These are phyloP conservation scores for Phoxinus dragarum DNA, from an alignment of 2,797 vertebrate genomes.

Conservation along the genomic window DNA sequence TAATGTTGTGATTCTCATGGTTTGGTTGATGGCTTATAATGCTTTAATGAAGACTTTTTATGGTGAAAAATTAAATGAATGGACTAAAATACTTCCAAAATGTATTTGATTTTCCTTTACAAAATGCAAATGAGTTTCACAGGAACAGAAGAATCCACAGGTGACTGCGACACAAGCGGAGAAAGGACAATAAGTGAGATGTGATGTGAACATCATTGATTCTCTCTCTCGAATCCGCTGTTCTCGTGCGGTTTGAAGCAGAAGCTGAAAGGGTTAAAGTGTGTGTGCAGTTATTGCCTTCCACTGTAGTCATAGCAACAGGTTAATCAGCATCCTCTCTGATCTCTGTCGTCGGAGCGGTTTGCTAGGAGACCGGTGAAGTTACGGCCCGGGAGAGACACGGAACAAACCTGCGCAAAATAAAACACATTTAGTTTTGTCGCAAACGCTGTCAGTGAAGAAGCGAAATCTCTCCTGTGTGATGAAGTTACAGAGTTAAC, in stretches of 20 bases:
- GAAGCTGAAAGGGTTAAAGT: slow-evolving; percentile 74
- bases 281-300: slow-evolving; percentile 75
- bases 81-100: too few species aligned
- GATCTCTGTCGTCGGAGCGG: slow-evolving; percentile 76
- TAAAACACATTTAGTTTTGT: slow-evolving; percentile 56
- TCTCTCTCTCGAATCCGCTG: neutral
- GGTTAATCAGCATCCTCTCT: slow-evolving; percentile 84
- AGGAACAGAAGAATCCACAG: neutral
- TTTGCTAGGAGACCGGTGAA: slow-evolving; percentile 83
- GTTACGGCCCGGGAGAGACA: slow-evolving; percentile 69
- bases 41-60: too few species aligned
- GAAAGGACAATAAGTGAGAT: neutral
- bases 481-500: neutral
- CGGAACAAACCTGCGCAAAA: slow-evolving; percentile 69
- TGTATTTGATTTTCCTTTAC: neutral
- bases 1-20: neutral
- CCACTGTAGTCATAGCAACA: slow-evolving; percentile 85
- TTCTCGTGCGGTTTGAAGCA: slow-evolving; percentile 39
- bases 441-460: neutral
- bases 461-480: neutral
- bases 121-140: neutral
- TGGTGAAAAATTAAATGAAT: too few species aligned
- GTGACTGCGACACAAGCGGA: neutral
- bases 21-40: too few species aligned
- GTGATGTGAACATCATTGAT: neutral